Conservation (phyloP, 2,888 invertebrate genomes). For the Nebria salina region DNA sequence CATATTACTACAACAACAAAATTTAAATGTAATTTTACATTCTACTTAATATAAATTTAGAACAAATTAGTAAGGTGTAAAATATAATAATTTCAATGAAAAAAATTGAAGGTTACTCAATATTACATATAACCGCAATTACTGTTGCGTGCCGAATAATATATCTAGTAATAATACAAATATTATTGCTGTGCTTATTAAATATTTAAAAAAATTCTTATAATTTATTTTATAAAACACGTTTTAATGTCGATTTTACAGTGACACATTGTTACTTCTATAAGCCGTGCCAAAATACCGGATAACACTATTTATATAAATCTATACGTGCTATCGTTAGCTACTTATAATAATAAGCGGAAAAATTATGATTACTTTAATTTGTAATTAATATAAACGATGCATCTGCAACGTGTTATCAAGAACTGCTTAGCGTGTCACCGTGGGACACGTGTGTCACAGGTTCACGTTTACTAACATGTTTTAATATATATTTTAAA, state of each 20-base stretch:
- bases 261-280: too few species aligned
- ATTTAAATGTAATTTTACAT: too few species aligned
- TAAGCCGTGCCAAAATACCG: too few species aligned
- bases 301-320: too few species aligned
- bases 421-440: neutral
- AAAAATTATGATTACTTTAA: too few species aligned
- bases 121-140: neutral
- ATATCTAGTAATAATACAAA: neutral
- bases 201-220: neutral
- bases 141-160: neutral
- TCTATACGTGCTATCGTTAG: too few species aligned
- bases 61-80: neutral
- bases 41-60: too few species aligned
- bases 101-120: neutral
- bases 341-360: too few species aligned
- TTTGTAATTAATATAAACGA: neutral
- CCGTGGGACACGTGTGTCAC: neutral
- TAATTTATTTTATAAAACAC: neutral
- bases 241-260: too few species aligned
- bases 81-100: neutral
- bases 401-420: neutral
- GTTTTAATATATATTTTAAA: neutral
- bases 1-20: too few species aligned
- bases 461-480: neutral
- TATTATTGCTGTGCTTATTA: neutral